Evolutionary conservation across 2,888 invertebrate genomes (phyloP).

Genomic region (Drosophila differens): DNA sequence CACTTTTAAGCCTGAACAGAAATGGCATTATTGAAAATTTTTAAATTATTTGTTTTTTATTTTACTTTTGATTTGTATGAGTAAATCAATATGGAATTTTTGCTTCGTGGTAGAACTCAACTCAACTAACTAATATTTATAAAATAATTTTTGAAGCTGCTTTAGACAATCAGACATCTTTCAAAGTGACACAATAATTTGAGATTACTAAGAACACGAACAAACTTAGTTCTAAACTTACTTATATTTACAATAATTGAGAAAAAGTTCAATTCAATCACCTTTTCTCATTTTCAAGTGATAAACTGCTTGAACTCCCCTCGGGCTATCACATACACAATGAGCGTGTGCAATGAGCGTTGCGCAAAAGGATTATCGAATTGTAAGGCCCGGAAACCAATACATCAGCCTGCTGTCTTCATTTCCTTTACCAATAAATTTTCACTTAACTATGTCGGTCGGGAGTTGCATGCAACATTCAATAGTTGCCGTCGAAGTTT

Average conservation of each 20-base stretch:
- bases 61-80: too few relatives aligned
- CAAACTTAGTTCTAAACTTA: neutral
- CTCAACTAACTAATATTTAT: neutral
- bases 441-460: slow-evolving; percentile 75
- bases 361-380: slow-evolving; percentile 72
- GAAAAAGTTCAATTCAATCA: neutral
- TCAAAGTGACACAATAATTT: neutral
- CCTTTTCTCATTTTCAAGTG: accelerated
- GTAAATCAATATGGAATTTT: too few relatives aligned
- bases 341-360: slow-evolving; percentile 33
- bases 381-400: slow-evolving; percentile 70
- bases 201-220: neutral
- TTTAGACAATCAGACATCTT: neutral
- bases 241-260: neutral
- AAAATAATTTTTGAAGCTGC: neutral
- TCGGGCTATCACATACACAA: slow-evolving; percentile 1
- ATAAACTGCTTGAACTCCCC: slow-evolving; percentile 8
- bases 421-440: slow-evolving; percentile 77
- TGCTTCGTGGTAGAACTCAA: too few relatives aligned
- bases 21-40: neutral
- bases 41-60: neutral
- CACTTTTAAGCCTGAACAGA: neutral
- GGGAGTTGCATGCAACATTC: slow-evolving; percentile 55
- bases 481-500: slow-evolving; percentile 19
- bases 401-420: slow-evolving; percentile 68